Percentiles rank a stretch among this genome's conserved stretches.
phyloP scores from a whole-genome alignment of 2,113 vertebrate species.

The Pelobates fuscus region DNA sequence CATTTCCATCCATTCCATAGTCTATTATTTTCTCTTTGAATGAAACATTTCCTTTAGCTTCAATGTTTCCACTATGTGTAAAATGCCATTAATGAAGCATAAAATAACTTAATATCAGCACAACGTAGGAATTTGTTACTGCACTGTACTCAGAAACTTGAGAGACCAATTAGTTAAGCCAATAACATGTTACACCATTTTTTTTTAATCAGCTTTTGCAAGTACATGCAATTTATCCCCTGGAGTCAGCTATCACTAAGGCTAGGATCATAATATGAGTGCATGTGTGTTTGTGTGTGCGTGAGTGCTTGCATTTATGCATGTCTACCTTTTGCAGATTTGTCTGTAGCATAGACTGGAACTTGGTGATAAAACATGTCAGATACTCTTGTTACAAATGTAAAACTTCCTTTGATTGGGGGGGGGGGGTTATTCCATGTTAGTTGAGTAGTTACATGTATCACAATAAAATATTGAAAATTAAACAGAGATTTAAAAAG shows the following conservation, averaged over 20 bases:
- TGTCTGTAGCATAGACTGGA: background rate
- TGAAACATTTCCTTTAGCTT: background rate
- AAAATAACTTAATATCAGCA: background rate
- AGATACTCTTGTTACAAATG: too few species aligned
- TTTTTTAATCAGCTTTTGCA: background rate
- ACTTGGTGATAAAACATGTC: too few species aligned
- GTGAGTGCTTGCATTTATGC: too few species aligned
- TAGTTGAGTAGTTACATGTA: too few species aligned
- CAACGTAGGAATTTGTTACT: background rate
- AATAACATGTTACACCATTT: background rate
- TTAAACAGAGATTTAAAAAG: too few species aligned
- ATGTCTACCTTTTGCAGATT: background rate
- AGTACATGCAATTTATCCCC: background rate
- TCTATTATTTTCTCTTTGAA: background rate
- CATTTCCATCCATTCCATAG: background rate
- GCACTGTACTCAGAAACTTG: background rate
- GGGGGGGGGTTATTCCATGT: too few species aligned
- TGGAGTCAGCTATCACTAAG: background rate
- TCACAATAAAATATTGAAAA: too few species aligned
- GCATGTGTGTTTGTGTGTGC: too few species aligned
- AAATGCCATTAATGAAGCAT: background rate
- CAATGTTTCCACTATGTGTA: background rate
- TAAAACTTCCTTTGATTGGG: too few species aligned
- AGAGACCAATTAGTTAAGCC: background rate
- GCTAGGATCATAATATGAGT: background rate